Evolutionary conservation across 37 sponge, comb jelly and placozoan species (phyloP).

Genomic region (Oopsacas minuta): DNA sequence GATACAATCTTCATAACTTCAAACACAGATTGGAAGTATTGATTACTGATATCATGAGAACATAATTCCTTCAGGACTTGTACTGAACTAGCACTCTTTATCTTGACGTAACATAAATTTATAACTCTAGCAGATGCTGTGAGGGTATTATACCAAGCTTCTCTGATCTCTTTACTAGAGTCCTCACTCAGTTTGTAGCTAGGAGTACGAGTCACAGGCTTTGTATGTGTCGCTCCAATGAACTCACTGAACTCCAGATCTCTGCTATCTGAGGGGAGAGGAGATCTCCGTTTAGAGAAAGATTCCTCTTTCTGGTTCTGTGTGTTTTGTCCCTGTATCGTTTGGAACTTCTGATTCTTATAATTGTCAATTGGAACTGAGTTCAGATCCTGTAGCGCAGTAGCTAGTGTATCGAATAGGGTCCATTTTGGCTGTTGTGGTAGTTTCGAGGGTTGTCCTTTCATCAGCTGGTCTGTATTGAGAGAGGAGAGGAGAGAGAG

Average conservation of each 20-base stretch:
- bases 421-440: not conserved
- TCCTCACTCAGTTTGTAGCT: constrained; percentile 12
- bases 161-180: not conserved
- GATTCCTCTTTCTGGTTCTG: not conserved
- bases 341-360: constrained; percentile 7
- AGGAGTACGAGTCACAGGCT: not conserved
- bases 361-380: constrained; percentile 1
- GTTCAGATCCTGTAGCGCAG: not conserved
- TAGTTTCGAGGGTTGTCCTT: not conserved
- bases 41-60: not conserved
- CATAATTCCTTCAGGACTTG: not conserved
- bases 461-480: not conserved
- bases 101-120: not conserved
- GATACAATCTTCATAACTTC: constrained; percentile 4
- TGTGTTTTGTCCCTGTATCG: not conserved
- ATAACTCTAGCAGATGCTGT: not conserved
- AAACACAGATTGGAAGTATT: not conserved
- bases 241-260: not conserved
- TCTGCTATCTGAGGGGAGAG: not conserved
- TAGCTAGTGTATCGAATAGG: not conserved
- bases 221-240: not conserved
- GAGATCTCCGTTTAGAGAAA: not conserved
- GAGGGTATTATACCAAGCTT: not conserved
- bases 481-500: not conserved
- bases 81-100: not conserved